Conservation (phyloP, 2,113 vertebrate species). For the Ameiurus melas region DNA sequence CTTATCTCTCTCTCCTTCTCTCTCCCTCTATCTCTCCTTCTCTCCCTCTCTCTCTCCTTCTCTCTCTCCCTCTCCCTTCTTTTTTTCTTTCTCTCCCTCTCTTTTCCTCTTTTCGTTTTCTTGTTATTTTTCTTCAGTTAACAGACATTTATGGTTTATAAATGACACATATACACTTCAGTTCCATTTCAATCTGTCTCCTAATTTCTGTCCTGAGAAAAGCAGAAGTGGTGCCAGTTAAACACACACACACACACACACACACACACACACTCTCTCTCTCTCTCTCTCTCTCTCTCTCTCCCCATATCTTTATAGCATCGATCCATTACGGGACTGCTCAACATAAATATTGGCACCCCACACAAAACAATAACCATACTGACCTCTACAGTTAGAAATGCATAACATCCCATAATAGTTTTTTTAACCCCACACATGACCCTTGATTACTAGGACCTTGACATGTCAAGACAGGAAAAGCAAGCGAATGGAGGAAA, state of each 20-base stretch:
- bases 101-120: slow-evolving; percentile 23
- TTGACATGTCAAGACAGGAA: too few species aligned
- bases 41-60: slow-evolving; percentile 59
- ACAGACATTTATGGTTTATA: neutral
- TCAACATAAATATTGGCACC: slow-evolving; percentile 19
- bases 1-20: slow-evolving; percentile 55
- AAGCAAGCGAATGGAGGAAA: neutral
- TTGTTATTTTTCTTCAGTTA: neutral
- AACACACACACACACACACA: too few species aligned
- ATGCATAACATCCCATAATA: slow-evolving; percentile 22
- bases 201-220: neutral
- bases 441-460: neutral
- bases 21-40: slow-evolving; percentile 40
- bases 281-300: neutral
- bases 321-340: neutral
- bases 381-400: slow-evolving; percentile 32
- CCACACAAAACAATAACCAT: slow-evolving; percentile 13
- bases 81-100: slow-evolving; percentile 57
- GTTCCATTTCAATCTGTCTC: neutral
- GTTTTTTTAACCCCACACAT: neutral
- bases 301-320: neutral
- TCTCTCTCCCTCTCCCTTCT: slow-evolving; percentile 36
- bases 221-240: neutral
- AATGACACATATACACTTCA: neutral
- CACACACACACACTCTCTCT: neutral